phyloP scores from a whole-genome alignment of 1,140 invertebrate species.

The Dysdera silvatica region DNA sequence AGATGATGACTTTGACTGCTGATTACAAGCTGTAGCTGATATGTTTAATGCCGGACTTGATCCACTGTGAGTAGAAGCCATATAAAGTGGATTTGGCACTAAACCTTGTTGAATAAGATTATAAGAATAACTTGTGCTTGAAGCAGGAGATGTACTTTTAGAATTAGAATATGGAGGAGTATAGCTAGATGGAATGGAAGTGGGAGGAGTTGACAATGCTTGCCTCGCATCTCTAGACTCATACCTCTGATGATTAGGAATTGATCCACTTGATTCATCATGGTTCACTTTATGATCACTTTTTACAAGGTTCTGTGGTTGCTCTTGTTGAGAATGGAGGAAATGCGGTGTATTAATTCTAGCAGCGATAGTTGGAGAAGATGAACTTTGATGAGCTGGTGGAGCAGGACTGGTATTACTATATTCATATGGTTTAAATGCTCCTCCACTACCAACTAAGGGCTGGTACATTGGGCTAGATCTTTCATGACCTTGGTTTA shows the following conservation, averaged over 20 bases:
- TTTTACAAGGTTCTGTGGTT: slow-evolving; percentile 33
- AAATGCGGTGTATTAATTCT: slow-evolving; percentile 19
- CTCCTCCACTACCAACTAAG: slow-evolving; percentile 20
- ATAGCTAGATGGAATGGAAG: slow-evolving; percentile 2
- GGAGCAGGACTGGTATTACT: slow-evolving; percentile 22
- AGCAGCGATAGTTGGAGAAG: slow-evolving; percentile 5
- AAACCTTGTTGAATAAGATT: slow-evolving; percentile 47
- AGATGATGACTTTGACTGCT: no score
- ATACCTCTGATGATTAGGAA: slow-evolving; percentile 4
- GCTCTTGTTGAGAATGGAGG: slow-evolving; percentile 20
- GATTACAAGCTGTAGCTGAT: no score
- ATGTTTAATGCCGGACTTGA: no score
- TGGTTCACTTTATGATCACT: slow-evolving; percentile 8
- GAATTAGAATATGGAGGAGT: slow-evolving; percentile 7
- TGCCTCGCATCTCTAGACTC: slow-evolving; percentile 10
- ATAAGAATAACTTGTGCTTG: slow-evolving; percentile 30
- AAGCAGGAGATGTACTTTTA: slow-evolving; percentile 22
- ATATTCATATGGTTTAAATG: slow-evolving; percentile 33
- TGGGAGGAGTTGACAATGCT: not conserved
- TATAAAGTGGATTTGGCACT: slow-evolving; percentile 46
- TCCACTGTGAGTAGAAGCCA: slow-evolving; percentile 21
- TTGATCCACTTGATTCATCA: slow-evolving; percentile 9
- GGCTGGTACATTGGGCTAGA: slow-evolving; percentile 16
- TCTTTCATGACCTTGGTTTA: slow-evolving; percentile 15
- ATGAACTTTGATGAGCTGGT: slow-evolving; percentile 30